Evolutionary conservation across 2,888 invertebrate species (phyloP).

Genomic region (Agelastica alni): DNA sequence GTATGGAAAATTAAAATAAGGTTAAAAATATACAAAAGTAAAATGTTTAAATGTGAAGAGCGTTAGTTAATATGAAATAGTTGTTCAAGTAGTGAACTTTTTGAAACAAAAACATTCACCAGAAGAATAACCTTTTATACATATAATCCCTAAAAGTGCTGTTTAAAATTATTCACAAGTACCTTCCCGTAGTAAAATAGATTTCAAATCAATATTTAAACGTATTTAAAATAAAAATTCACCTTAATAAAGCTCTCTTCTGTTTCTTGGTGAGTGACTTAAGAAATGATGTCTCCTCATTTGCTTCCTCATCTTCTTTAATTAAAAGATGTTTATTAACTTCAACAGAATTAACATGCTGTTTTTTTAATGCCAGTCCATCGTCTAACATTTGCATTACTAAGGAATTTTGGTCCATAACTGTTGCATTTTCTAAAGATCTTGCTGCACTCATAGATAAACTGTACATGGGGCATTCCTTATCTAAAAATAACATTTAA

Average conservation of each 20-base stretch:
- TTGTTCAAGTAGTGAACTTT: too few relatives aligned
- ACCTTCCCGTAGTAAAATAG: too few relatives aligned
- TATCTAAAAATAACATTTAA: slow-evolving; percentile 76
- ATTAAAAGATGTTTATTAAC: slow-evolving; percentile 66
- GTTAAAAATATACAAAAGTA: too few relatives aligned
- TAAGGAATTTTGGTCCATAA: slow-evolving; percentile 72
- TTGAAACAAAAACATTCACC: too few relatives aligned
- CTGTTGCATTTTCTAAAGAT: slow-evolving; percentile 66
- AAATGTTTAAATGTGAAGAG: too few relatives aligned
- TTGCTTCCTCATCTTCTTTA: slow-evolving; percentile 60
- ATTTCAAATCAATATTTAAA: neutral
- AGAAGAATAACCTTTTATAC: too few relatives aligned
- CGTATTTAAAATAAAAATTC: slow-evolving; percentile 42
- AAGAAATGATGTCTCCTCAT: slow-evolving; percentile 78
- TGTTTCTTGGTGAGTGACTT: slow-evolving; percentile 85
- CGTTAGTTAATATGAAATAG: too few relatives aligned
- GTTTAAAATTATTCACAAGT: too few relatives aligned
- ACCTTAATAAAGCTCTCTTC: slow-evolving; percentile 89
- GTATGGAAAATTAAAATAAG: too few relatives aligned
- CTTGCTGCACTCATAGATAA: slow-evolving; percentile 82
- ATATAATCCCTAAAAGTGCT: too few relatives aligned
- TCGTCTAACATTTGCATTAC: slow-evolving; percentile 92
- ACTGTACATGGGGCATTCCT: slow-evolving; percentile 94
- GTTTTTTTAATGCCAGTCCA: slow-evolving; percentile 85
- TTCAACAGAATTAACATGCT: slow-evolving; percentile 61